phyloP scores from a whole-genome alignment of 2,888 invertebrate species.

The Sminthurides aquaticus region DNA sequence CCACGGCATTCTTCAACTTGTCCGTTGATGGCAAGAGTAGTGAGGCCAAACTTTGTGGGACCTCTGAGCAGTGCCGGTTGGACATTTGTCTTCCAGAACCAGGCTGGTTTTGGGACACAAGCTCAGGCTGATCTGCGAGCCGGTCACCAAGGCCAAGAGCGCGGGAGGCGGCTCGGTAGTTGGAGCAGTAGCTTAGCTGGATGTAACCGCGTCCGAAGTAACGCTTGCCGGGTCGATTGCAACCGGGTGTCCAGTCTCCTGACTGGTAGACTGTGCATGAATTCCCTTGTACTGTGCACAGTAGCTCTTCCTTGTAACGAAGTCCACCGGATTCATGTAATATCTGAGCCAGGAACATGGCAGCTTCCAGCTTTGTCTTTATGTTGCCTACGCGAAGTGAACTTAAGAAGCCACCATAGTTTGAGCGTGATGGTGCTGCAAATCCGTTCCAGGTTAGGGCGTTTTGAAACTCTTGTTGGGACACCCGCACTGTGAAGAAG shows the following conservation, averaged over 20 bases:
- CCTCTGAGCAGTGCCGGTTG: background rate
- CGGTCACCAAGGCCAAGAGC: conserved; percentile 12
- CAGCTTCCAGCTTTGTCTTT: conserved; percentile 5
- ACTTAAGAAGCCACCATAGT: background rate
- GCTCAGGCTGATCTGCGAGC: conserved; percentile 16
- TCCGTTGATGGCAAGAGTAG: conserved; percentile 28
- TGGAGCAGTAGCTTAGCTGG: conserved; percentile 13
- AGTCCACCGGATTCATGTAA: conserved; percentile 16
- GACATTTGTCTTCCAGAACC: conserved; percentile 23
- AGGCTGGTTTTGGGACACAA: conserved; percentile 13
- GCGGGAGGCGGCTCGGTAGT: conserved; percentile 17
- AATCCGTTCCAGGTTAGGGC: background rate
- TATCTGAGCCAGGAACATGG: conserved; percentile 9
- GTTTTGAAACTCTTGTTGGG: background rate
- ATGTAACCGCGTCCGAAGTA: conserved; percentile 18
- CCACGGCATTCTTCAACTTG: conserved; percentile 19
- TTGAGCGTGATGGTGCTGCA: background rate
- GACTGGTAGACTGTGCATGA: background rate
- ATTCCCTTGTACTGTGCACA: background rate
- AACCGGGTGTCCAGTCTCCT: background rate
- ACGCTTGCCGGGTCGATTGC: background rate
- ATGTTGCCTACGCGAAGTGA: background rate
- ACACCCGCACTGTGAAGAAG: no score
- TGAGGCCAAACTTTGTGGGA: conserved; percentile 15
- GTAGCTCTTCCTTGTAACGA: conserved; percentile 4